A percentile compares a stretch with the other conserved stretches of the same genome.
These are phyloP conservation scores for Gadus macrocephalus DNA, from an alignment of 2,113 vertebrate genomes.

Conservation along the genomic window DNA sequence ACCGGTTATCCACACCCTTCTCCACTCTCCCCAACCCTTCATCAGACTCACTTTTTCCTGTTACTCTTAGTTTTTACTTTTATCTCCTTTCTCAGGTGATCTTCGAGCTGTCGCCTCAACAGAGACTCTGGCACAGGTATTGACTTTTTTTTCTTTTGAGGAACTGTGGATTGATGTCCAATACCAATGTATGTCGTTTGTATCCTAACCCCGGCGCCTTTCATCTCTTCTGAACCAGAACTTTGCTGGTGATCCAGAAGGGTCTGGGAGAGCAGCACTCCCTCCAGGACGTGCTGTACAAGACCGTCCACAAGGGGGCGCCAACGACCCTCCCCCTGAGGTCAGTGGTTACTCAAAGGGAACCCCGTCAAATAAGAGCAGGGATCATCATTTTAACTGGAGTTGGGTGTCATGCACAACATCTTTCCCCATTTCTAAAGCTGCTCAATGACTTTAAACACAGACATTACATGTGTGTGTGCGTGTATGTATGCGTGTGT, in stretches of 20 bases:
- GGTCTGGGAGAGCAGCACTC: slow-evolving; percentile 87
- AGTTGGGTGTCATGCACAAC: too few species aligned
- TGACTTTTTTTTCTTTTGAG: not conserved
- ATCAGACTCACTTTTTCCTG: not conserved
- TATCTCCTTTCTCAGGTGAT: slow-evolving; percentile 72
- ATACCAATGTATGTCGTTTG: too few species aligned
- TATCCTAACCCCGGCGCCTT: too few species aligned
- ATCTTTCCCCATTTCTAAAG: too few species aligned
- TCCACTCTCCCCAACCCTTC: not conserved
- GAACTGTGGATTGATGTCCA: not conserved
- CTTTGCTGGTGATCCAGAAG: not conserved
- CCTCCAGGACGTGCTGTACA: slow-evolving; percentile 93
- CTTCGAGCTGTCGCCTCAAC: slow-evolving; percentile 90
- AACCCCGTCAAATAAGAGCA: too few species aligned
- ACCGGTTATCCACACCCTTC: too few species aligned
- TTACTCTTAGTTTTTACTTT: slow-evolving; percentile 1
- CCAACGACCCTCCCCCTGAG: slow-evolving; percentile 88
- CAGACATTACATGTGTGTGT: too few species aligned
- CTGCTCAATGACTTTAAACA: too few species aligned
- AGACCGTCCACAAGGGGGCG: slow-evolving; percentile 85
- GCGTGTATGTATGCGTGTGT: not conserved
- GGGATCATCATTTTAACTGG: too few species aligned
- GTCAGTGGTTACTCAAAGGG: slow-evolving; percentile 51
- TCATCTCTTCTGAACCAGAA: not conserved
- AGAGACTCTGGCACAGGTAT: slow-evolving; percentile 93